These are phyloP conservation scores for Eristalis tenax DNA, from an alignment of 2,888 invertebrate genomes.

Conservation along the genomic window DNA sequence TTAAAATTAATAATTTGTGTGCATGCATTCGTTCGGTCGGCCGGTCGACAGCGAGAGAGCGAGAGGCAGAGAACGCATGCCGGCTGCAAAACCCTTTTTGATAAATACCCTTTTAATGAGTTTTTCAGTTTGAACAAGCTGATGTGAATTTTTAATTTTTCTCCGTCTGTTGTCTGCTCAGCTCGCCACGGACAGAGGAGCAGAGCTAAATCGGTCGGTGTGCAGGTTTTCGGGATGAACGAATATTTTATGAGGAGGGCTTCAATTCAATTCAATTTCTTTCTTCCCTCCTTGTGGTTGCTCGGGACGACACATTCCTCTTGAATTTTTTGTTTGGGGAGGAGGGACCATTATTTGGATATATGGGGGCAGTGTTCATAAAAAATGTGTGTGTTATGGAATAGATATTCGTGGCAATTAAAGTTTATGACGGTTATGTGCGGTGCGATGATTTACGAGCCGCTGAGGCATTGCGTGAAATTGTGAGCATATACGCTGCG, in stretches of 20 bases:
- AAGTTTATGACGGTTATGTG: background rate
- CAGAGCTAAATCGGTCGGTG: background rate
- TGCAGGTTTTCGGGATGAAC: conserved; percentile 5
- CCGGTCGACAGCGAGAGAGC: background rate
- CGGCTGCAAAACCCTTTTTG: conserved; percentile 54
- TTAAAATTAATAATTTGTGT: conserved; percentile 62
- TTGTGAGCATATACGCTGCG: background rate
- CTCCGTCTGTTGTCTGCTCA: background rate
- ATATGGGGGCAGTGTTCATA: background rate
- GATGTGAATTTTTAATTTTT: conserved; percentile 63
- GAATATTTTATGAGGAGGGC: conserved; percentile 44
- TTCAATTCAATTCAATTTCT: background rate
- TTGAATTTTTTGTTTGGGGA: background rate
- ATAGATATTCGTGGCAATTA: background rate
- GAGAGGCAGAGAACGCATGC: conserved; percentile 30
- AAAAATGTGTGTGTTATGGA: background rate
- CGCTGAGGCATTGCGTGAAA: background rate
- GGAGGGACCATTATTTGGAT: background rate
- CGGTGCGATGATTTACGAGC: background rate
- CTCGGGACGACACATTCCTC: background rate
- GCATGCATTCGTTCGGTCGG: conserved; percentile 18
- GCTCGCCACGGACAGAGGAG: no score
- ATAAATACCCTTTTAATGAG: conserved; percentile 64
- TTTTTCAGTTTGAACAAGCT: conserved; percentile 62
- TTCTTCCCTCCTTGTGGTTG: background rate